Conservation (phyloP, 1,140 invertebrate genomes). For the Gonioctena quinquepunctata region DNA sequence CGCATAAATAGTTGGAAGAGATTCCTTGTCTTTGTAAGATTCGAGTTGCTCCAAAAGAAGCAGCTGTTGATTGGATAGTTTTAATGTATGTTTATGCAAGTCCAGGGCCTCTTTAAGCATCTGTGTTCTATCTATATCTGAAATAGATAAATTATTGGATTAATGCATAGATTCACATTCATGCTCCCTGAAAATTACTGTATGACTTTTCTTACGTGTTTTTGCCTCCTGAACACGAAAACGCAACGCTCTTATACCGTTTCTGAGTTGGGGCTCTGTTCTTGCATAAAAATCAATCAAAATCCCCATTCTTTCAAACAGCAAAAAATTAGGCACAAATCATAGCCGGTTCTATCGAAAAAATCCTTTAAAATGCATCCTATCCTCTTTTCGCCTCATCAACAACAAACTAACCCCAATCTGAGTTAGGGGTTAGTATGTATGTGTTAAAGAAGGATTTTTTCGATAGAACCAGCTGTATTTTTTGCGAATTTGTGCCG, state of each 20-base stretch:
- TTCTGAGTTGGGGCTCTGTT: neutral
- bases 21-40: slow-evolving; percentile 34
- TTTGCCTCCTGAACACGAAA: slow-evolving; percentile 36
- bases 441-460: too few relatives aligned
- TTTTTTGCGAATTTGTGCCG: too few relatives aligned
- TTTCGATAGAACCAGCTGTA: too few relatives aligned
- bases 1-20: slow-evolving; percentile 75
- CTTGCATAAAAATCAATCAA: neutral
- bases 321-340: too few relatives aligned
- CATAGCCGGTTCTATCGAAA: too few relatives aligned
- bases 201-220: too few relatives aligned
- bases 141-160: neutral
- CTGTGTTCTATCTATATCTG: neutral
- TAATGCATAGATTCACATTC: neutral
- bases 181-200: neutral
- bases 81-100: slow-evolving; percentile 46
- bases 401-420: too few relatives aligned
- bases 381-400: too few relatives aligned
- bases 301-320: neutral
- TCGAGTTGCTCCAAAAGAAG: slow-evolving; percentile 42
- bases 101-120: slow-evolving; percentile 40
- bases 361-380: too few relatives aligned
- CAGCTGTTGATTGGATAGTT: slow-evolving; percentile 47
- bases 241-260: neutral
- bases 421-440: too few relatives aligned